Conservation (phyloP, 92 coral and sea anemone species). For the Metridium senile region DNA sequence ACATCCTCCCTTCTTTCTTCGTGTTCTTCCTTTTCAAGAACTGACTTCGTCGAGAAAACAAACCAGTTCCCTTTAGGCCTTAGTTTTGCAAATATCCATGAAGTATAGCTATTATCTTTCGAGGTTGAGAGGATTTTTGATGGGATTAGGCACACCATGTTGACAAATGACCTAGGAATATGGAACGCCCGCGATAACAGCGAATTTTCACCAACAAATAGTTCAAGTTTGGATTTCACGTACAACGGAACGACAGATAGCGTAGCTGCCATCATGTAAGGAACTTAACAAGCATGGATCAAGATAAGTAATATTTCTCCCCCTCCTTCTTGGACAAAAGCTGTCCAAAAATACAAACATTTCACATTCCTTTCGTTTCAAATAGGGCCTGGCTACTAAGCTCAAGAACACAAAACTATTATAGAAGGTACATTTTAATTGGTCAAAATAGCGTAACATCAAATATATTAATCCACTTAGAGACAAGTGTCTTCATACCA, state of each 20-base stretch:
- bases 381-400: not conserved
- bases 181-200: slow-evolving; percentile 24
- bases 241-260: slow-evolving; percentile 3
- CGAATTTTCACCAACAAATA: slow-evolving; percentile 26
- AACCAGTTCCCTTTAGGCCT: slow-evolving; percentile 7
- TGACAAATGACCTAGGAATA: slow-evolving; percentile 30
- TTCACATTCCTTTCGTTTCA: not conserved
- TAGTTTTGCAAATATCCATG: slow-evolving; percentile 15
- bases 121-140: not conserved
- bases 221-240: slow-evolving; percentile 14
- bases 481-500: too few relatives aligned
- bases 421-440: not conserved
- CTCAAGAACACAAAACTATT: not conserved
- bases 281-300: not conserved
- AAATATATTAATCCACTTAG: too few relatives aligned
- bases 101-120: slow-evolving; percentile 21
- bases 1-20: not conserved
- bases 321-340: not conserved
- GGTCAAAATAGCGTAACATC: too few relatives aligned
- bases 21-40: not conserved
- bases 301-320: not conserved
- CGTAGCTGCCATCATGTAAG: slow-evolving; percentile 11
- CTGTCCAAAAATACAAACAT: not conserved
- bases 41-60: not conserved
- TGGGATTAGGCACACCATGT: slow-evolving; percentile 12